Percentiles rank a stretch among this genome's conserved stretches.
These are phyloP conservation scores for Triops cancriformis DNA, from an alignment of 1,140 invertebrate species.

Conservation along the genomic window DNA sequence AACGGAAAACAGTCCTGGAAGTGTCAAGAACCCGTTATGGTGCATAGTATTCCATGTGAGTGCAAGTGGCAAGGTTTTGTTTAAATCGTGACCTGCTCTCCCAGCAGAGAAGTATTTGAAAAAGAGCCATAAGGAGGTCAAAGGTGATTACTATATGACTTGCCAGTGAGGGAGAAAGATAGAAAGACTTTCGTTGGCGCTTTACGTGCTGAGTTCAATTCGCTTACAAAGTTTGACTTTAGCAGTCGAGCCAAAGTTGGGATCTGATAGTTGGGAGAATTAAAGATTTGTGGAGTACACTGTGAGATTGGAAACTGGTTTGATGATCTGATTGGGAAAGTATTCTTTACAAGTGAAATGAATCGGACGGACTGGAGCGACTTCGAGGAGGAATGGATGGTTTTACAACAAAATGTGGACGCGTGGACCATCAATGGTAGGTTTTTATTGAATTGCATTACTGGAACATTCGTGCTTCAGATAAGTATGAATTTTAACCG, in stretches of 20 bases:
- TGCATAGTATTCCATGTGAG: background rate
- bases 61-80: background rate
- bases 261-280: background rate
- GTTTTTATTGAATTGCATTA: no score
- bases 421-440: no score
- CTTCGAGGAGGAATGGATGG: no score
- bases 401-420: no score
- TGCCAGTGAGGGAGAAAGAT: background rate
- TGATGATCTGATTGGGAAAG: no score
- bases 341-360: no score
- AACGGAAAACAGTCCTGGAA: background rate
- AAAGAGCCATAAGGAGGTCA: background rate
- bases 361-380: no score
- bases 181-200: no score
- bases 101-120: background rate
- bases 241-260: background rate
- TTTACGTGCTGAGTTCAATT: no score
- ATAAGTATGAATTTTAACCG: no score
- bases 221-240: background rate
- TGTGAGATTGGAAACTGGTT: background rate
- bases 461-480: no score
- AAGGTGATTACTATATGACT: background rate
- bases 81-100: background rate
- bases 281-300: background rate
- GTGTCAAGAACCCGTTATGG: constrained; percentile 1